A percentile compares a stretch with the other conserved stretches of the same genome.
These are phyloP conservation scores for Lineus longissimus DNA, from an alignment of 1,140 invertebrate species.

Conservation along the genomic window DNA sequence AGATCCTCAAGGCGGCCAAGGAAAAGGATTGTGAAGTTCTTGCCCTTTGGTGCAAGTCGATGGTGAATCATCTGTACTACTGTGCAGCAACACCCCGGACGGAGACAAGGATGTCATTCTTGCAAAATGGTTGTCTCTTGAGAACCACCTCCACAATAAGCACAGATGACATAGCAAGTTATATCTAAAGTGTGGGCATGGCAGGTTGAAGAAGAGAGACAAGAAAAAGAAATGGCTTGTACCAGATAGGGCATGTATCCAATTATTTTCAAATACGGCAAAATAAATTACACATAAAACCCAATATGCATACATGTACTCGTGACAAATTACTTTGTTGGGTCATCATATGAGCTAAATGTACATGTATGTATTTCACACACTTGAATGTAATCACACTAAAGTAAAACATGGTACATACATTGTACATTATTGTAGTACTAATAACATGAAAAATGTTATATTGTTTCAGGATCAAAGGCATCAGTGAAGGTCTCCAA, in stretches of 20 bases:
- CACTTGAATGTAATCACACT: not conserved
- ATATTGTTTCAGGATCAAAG: constrained; percentile 18
- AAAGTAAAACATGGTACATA: not conserved
- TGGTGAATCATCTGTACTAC: not conserved
- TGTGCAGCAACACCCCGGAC: not conserved
- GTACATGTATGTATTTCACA: constrained; percentile 12
- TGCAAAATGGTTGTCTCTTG: not conserved
- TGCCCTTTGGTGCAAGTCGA: not conserved
- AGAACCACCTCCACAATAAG: constrained; percentile 3
- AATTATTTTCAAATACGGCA: no score
- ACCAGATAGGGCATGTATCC: constrained; percentile 1
- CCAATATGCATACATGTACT: no score
- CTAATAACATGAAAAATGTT: not conserved
- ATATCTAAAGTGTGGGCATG: constrained; percentile 1
- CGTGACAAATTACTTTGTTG: no score
- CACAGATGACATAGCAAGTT: not conserved
- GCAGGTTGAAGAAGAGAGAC: constrained; percentile 4
- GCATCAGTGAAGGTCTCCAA: constrained; percentile 6
- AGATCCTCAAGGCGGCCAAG: not conserved
- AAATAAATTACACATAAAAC: no score
- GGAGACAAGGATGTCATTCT: not conserved
- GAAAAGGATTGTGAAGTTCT: constrained; percentile 2
- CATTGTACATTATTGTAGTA: not conserved
- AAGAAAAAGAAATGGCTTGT: constrained; percentile 22
- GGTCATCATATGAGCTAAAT: no score